Evolutionary conservation across 2,113 vertebrate species (phyloP).

Genomic region (Seriola rivoliana): DNA sequence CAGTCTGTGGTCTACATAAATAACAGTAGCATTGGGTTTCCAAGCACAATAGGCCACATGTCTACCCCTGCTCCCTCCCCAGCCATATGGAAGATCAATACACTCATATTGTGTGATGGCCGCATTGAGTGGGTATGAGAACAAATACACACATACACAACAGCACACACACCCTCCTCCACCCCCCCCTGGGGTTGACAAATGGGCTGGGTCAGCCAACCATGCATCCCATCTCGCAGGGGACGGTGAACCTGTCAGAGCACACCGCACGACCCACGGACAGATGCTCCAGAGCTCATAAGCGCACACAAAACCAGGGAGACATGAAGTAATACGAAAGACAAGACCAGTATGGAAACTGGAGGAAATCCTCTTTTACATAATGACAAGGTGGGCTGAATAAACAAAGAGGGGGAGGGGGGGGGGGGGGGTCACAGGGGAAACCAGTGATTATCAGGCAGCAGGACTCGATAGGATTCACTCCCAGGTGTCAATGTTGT

Average conservation of each 20-base stretch:
- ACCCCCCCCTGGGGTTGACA: slow-evolving; percentile 27
- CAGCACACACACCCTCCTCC: slow-evolving; percentile 6
- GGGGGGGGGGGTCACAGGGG: not conserved
- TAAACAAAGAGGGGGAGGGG: not conserved
- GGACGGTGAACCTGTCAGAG: slow-evolving; percentile 37
- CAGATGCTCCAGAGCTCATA: slow-evolving; percentile 44
- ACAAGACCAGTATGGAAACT: not conserved
- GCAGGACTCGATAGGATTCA: slow-evolving; percentile 4
- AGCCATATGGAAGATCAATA: slow-evolving; percentile 56
- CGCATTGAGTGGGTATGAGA: slow-evolving; percentile 11
- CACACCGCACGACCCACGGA: not conserved
- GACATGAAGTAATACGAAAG: slow-evolving; percentile 20
- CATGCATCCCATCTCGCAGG: slow-evolving; percentile 35
- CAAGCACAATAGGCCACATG: slow-evolving; percentile 39
- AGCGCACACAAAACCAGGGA: slow-evolving; percentile 18
- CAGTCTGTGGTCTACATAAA: slow-evolving; percentile 4
- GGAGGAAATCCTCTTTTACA: slow-evolving; percentile 43
- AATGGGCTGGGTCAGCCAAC: slow-evolving; percentile 41
- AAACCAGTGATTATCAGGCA: slow-evolving; percentile 17
- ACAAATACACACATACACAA: not conserved
- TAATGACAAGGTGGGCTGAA: slow-evolving; percentile 28
- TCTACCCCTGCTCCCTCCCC: slow-evolving; percentile 19
- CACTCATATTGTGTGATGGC: slow-evolving; percentile 24
- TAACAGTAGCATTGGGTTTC: slow-evolving; percentile 24
- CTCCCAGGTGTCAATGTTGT: slow-evolving; percentile 14